A percentile compares a stretch with the other conserved stretches of the same genome.
phyloP scores from a whole-genome alignment of 2,113 vertebrate genomes.

The Gambusia affinis region DNA sequence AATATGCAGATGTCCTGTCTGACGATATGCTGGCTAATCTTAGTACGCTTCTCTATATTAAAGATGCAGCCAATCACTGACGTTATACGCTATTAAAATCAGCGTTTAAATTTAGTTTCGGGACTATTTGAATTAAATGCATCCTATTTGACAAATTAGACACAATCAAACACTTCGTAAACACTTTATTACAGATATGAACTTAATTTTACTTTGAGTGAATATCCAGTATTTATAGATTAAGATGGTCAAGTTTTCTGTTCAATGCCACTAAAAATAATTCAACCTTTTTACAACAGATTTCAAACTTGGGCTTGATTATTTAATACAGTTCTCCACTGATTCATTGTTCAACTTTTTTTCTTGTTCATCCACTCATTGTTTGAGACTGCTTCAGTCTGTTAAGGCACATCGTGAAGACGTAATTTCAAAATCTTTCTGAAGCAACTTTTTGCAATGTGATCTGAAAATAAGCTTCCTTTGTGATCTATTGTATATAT shows the following conservation, averaged over 20 bases:
- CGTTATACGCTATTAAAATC: neutral
- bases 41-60: conserved; percentile 9
- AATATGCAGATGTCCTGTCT: conserved; percentile 37
- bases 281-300: neutral
- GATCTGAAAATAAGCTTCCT: no score
- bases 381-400: neutral
- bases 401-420: neutral
- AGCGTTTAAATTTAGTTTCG: neutral
- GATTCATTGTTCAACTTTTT: neutral
- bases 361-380: neutral
- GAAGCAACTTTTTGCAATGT: no score
- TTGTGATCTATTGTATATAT: no score
- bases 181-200: neutral
- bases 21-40: conserved; percentile 21
- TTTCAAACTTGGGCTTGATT: neutral
- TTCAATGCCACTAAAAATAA: no score
- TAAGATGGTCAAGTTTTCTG: no score
- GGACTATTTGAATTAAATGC: neutral
- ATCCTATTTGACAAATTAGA: neutral
- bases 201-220: neutral
- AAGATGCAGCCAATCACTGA: neutral
- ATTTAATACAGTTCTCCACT: neutral
- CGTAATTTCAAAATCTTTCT: no score
- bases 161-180: neutral
- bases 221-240: no score